These are phyloP conservation scores for Alitta virens DNA, from an alignment of 2,888 invertebrate species.

Conservation along the genomic window DNA sequence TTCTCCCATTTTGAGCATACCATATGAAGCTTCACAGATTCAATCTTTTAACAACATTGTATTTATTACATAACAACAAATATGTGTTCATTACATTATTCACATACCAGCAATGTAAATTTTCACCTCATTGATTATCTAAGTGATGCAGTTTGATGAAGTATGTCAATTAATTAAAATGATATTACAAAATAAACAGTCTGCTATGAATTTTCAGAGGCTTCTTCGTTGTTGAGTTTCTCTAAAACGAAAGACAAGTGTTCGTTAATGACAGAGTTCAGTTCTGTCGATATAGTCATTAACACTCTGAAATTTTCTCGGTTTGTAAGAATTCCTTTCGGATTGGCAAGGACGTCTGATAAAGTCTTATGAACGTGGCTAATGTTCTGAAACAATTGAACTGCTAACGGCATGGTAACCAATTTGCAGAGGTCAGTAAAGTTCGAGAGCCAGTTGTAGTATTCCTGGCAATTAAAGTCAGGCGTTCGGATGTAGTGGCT, in stretches of 20 bases:
- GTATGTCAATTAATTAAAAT: no score
- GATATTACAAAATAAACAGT: no score
- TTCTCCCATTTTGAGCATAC: no score
- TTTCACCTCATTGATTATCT: no score
- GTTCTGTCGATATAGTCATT: constrained; percentile 48
- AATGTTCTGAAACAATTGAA: constrained; percentile 47
- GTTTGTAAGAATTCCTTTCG: constrained; percentile 46
- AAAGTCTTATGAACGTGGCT: constrained; percentile 51
- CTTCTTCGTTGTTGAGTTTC: constrained; percentile 31
- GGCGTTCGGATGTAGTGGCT: constrained; percentile 44
- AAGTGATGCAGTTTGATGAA: no score
- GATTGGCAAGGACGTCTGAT: constrained; percentile 50
- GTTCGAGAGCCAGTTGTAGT: constrained; percentile 50
- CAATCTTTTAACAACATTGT: no score
- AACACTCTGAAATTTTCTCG: constrained; percentile 47
- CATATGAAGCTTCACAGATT: no score
- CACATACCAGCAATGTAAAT: no score
- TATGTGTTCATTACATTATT: no score
- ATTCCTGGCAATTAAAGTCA: constrained; percentile 48
- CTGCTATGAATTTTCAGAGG: no score
- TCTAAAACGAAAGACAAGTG: constrained; percentile 44
- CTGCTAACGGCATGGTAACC: constrained; percentile 44
- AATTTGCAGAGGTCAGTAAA: constrained; percentile 48
- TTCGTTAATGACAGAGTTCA: constrained; percentile 44
- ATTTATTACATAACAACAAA: no score